Percentiles rank a stretch among this genome's conserved stretches.
Conservation (phyloP, 2,797 vertebrate genomes). For the Chloroceryle inda region DNA sequence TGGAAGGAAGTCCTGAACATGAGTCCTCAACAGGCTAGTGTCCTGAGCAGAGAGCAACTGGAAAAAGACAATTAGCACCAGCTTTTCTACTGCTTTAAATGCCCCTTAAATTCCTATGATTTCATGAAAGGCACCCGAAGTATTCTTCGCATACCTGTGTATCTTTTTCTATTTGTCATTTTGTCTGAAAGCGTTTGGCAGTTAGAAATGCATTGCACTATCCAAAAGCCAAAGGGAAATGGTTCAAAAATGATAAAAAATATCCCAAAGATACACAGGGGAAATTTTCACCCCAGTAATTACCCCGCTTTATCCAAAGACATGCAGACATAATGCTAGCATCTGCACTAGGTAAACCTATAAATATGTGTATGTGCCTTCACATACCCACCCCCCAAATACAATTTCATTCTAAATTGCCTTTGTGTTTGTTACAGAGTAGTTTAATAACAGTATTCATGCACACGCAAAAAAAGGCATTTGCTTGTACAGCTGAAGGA, state of each 20-base stretch:
- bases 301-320: not conserved
- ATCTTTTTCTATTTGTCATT: not conserved
- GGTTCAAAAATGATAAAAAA: not conserved
- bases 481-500: slow-evolving; percentile 3
- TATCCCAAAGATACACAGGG: not conserved
- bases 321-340: not conserved
- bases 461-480: not conserved
- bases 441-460: not conserved
- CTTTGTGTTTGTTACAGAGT: not conserved
- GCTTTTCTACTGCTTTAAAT: not conserved
- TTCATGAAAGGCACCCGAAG: not conserved
- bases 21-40: rapidly evolving
- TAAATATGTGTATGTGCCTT: not conserved
- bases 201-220: not conserved
- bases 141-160: not conserved
- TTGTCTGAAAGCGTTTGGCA: not conserved
- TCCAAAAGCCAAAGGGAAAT: not conserved
- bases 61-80: not conserved
- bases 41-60: not conserved
- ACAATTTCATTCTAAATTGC: slow-evolving; percentile 14
- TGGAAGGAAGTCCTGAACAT: not conserved
- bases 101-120: not conserved
- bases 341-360: not conserved
- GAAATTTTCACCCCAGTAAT: not conserved
- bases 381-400: not conserved